These are phyloP conservation scores for Callopanchax toddi DNA, from an alignment of 2,113 vertebrate species.

Conservation along the genomic window DNA sequence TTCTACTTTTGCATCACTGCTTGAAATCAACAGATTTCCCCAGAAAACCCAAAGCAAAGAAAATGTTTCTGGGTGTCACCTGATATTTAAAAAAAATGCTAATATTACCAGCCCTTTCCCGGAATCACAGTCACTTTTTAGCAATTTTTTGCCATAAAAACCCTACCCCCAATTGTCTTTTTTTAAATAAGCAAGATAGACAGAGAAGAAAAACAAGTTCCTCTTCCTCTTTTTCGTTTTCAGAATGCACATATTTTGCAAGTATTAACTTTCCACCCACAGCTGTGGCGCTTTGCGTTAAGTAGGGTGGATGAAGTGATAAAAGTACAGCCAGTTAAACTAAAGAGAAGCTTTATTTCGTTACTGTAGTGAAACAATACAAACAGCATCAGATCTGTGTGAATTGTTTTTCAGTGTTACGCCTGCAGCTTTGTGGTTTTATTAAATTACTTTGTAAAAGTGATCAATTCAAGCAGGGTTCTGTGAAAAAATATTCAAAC, in stretches of 20 bases:
- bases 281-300: conserved; percentile 42
- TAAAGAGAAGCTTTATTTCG: too few relatives aligned
- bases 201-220: conserved; percentile 32
- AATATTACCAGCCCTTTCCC: conserved; percentile 10
- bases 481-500: too few relatives aligned
- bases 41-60: neutral
- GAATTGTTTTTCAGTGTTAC: too few relatives aligned
- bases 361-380: too few relatives aligned
- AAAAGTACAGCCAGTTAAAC: neutral
- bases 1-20: neutral
- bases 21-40: too few relatives aligned
- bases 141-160: conserved; percentile 43
- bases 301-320: neutral
- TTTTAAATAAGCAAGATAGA: conserved; percentile 4
- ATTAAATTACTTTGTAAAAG: too few relatives aligned
- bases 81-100: neutral
- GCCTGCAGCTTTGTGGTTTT: too few relatives aligned
- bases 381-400: too few relatives aligned
- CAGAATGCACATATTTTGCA: conserved; percentile 69
- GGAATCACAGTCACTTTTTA: conserved; percentile 16
- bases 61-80: neutral
- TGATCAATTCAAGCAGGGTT: too few relatives aligned
- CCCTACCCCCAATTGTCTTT: neutral
- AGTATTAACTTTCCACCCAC: conserved; percentile 76
- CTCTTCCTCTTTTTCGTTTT: conserved; percentile 78